Evolutionary conservation across 2,797 vertebrate genomes (phyloP), one percentile per base, ranked within the genome.

Genomic region (Ataeniobius toweri): DNA sequence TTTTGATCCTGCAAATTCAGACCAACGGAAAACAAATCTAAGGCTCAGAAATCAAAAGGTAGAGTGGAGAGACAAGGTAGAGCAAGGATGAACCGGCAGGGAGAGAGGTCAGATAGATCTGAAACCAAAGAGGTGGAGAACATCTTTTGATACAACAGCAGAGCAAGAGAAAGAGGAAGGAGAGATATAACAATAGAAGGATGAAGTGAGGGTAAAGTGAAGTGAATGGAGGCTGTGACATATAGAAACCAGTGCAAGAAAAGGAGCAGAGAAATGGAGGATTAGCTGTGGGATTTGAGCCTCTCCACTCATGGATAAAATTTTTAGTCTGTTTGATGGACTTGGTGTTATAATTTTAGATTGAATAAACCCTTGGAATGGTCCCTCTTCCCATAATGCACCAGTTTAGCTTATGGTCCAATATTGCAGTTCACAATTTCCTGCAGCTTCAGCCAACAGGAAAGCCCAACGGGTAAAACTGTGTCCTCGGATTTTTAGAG

Each of bases 211-310:
- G 31, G n/a, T 75, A 59, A 76, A 75, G 59, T 16, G 78, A 86
- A 77, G 80, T 79, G 73, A 87, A 89, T 75, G 55, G 79, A 82
- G 76, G 73, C 70, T 81, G 26, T 71, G 76, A 84, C 71, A 83
- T 73, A 83, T 41, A 73, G 69, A 70, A 82, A 75, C 74, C 59
- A 70, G 58, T 75, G 78, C 51, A 78, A 77, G 78, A 77, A 85
- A 81, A 76, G 55, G 71, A 83, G 84, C 58, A 84, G 79, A 83
- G 84, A 84, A 86, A 71, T 20, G 70, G 77, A 89, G 89, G 85
- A 88, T 91, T 92, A 89, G 73, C 76, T 88, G 56, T 83, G 84
- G 87, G 86, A 89, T 87, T 91, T 89, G 79, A 88, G 84, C 80
- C 85, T 88, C 78, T 89, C 65, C 71, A 82, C 65, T 90, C 85